Evolutionary conservation across 1,140 invertebrate species (phyloP).

Genomic region (Cyrtorhinus lividipennis): DNA sequence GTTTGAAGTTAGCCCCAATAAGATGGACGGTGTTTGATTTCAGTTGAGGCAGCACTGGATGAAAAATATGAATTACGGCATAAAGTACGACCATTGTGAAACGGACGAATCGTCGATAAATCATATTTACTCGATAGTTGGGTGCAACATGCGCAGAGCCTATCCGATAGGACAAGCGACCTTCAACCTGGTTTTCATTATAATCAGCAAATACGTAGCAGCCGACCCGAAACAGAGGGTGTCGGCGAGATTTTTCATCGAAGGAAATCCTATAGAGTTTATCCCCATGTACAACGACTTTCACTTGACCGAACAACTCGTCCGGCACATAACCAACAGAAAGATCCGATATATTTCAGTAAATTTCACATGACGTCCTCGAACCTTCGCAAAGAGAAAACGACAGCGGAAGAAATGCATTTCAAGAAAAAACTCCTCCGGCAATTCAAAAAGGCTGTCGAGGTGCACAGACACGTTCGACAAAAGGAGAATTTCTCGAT

Average conservation of each 20-base stretch:
- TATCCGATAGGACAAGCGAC: background rate
- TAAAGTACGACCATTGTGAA: background rate
- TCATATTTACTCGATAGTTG: background rate
- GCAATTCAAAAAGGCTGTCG: background rate
- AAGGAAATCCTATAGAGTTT: background rate
- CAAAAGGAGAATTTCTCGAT: background rate
- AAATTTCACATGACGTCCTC: background rate
- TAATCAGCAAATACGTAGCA: background rate
- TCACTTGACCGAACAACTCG: background rate
- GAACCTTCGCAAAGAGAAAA: background rate
- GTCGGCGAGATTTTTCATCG: background rate
- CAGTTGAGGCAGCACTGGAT: background rate
- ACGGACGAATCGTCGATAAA: background rate
- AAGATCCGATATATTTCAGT: background rate
- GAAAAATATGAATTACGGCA: background rate
- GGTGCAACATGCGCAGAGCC: background rate
- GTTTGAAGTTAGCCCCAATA: no score
- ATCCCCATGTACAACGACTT: background rate
- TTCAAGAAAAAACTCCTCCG: background rate
- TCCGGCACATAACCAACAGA: background rate
- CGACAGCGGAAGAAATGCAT: background rate
- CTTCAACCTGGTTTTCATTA: slow-evolving; percentile 4
- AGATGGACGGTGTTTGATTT: no score
- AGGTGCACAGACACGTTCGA: background rate
- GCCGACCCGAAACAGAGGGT: background rate